These are phyloP conservation scores for Zeus faber DNA, from an alignment of 2,113 vertebrate species.

Conservation along the genomic window DNA sequence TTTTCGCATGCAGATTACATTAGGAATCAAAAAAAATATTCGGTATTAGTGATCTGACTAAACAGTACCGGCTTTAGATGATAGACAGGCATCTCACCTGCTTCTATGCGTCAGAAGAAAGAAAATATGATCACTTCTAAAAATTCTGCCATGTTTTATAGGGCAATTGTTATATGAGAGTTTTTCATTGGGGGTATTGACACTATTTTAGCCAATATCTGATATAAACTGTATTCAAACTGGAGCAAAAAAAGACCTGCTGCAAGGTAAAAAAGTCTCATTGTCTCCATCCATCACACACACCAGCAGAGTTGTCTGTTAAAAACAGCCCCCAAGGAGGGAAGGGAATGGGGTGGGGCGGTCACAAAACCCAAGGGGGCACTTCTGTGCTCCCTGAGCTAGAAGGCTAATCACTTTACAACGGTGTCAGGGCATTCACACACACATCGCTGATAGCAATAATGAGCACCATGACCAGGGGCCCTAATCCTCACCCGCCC, in stretches of 20 bases:
- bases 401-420: slow-evolving; percentile 58
- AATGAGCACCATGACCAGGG: slow-evolving; percentile 37
- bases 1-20: no score
- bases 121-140: no score
- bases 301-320: slow-evolving; percentile 22
- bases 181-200: no score
- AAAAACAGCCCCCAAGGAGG: slow-evolving; percentile 14
- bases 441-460: slow-evolving; percentile 35
- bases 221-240: no score
- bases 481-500: slow-evolving; percentile 46
- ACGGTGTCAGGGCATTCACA: slow-evolving; percentile 37
- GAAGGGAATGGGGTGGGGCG: neutral
- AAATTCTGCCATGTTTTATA: no score
- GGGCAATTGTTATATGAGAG: no score
- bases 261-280: slow-evolving; percentile 17
- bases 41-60: no score
- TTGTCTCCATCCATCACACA: slow-evolving; percentile 21
- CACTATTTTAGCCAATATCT: no score
- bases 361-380: slow-evolving; percentile 31
- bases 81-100: no score
- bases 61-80: no score
- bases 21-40: no score
- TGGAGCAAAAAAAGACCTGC: neutral
- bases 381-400: slow-evolving; percentile 18
- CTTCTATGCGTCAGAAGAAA: no score